Base-by-base conservation (phyloP, 2,113 vertebrate species). In the Tautogolabrus adspersus region DNA sequence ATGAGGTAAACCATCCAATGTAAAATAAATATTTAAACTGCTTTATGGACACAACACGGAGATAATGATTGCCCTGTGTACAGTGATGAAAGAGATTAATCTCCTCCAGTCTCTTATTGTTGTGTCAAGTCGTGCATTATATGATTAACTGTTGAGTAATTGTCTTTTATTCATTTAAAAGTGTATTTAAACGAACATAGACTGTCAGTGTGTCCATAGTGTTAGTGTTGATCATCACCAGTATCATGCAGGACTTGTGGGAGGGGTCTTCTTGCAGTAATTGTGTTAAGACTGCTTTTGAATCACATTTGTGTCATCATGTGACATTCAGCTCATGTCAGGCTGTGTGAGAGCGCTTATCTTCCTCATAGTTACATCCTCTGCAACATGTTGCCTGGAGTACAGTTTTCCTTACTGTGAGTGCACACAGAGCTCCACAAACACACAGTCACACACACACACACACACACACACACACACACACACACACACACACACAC, bases 251-350 rank as follows among this genome's bases (percentile, higher is more conserved):
- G 37, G 55, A 30, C 16, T 62, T 46, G 51, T 7, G 19, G 38
- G 44, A 70, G 54, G 51, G 19, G 71, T 79, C 40, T 18, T 70
- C 13, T 23, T 37, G 38, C 65, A 34, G 15, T 10, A 46, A 21
- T n/a, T 26, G 16, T 10, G 55, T 54, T 21, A 37, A 19, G 26
- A 51, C 37, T 44, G 9, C 26, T 44, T 16, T 13, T 67, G 40
- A 64, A 40, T 71, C 44, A 65, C 46, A 77, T 26, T 54, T 58
- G 65, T 68, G 75, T 89, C 87, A 89, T 84, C 87, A 89, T 84
- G 81, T 83, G 91, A 77, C 72, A 21, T 58, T 68, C 47, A 37
- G 72, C 46, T 71, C 65, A 40, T 23, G 72, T 46, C 34, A n/a
- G 72, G 8, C 37, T 30, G 59, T 66, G 77, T 60, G 40, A 51